Conservation (phyloP, 2,797 vertebrate genomes). For the Stomatorhinus walkeri region DNA sequence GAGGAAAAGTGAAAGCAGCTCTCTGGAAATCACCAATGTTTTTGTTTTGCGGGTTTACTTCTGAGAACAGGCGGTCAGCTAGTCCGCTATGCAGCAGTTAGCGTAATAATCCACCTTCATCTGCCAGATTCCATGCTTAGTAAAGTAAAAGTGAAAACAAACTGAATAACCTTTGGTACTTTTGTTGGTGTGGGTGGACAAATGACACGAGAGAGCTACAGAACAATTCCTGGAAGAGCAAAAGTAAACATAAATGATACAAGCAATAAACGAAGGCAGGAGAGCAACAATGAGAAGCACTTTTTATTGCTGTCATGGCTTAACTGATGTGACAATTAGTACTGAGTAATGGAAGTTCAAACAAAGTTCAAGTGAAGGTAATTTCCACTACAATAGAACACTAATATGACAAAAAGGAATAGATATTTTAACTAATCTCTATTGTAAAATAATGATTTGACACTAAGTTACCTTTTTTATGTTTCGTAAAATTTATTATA, state of each 20-base stretch:
- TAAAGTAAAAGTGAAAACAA: constrained; percentile 3
- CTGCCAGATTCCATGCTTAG: too few relatives aligned
- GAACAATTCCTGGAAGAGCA: background rate
- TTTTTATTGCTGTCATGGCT: background rate
- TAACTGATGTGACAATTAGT: background rate
- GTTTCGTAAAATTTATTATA: background rate
- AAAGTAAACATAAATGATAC: background rate
- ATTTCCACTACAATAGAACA: background rate
- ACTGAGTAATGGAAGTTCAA: background rate
- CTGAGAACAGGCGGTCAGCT: background rate
- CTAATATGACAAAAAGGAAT: background rate
- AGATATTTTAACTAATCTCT: background rate
- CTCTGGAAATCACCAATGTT: background rate
- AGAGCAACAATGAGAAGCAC: too few relatives aligned
- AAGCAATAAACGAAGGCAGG: background rate
- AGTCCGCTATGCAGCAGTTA: background rate
- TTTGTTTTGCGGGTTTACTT: background rate
- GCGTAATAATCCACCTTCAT: background rate
- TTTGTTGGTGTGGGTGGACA: background rate
- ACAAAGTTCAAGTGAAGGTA: background rate
- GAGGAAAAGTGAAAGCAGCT: background rate
- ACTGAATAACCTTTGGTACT: background rate
- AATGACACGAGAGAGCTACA: background rate
- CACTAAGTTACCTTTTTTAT: background rate
- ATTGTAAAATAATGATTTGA: background rate